Evolutionary conservation across 2,797 vertebrate genomes (phyloP), one percentile per base, ranked within the genome.

Genomic region (Clarias platycephalus): DNA sequence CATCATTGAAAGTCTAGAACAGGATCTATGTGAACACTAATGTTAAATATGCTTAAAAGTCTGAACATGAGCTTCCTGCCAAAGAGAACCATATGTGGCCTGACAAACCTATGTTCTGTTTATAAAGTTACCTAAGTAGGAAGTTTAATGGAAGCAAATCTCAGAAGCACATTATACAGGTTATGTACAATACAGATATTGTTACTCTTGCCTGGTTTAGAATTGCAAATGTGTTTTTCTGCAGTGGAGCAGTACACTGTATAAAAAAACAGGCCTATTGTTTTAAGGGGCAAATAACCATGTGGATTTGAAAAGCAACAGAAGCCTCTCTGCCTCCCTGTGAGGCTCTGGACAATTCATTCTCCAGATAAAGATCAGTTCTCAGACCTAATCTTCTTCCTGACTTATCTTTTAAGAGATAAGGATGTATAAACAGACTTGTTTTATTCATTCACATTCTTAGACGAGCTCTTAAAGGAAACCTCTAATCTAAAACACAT

Each of bases 1-100:
- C 58, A 24, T 88, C 85, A 88, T n/a, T 85, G 57, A 49, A 85
- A 72, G 80, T 84, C 81, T 66, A 78, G 57, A 60, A 82, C 58
- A 83, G 12, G 13, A 53, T 2, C 49, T 53, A 53, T 34, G 49
- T 20, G 58, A 70, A 37, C 74, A 71, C 10, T 34, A 71, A n/a
- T 76, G 60, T 40, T 15, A 44, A 53, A 44, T 58, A n/a, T 58
- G 55, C 37, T 13, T 60, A 62, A 72, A 66, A 53, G 26, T 12
- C n/a, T 40, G n/a, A 78, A 67, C 40, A 80, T 49, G 13, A 64
- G 71, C 26, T 64, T 58, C 57, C 49, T 37, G 28, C 67, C 68
- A 49, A 57, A 60, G 20, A 63, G n/a, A 81, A 78, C 34, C 24
- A 26, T 82, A 64, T 80, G 53, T 85, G 68, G 37, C 37, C 28